These are phyloP conservation scores for Eretmochelys imbricata DNA, from an alignment of 2,113 vertebrate genomes.

Conservation along the genomic window DNA sequence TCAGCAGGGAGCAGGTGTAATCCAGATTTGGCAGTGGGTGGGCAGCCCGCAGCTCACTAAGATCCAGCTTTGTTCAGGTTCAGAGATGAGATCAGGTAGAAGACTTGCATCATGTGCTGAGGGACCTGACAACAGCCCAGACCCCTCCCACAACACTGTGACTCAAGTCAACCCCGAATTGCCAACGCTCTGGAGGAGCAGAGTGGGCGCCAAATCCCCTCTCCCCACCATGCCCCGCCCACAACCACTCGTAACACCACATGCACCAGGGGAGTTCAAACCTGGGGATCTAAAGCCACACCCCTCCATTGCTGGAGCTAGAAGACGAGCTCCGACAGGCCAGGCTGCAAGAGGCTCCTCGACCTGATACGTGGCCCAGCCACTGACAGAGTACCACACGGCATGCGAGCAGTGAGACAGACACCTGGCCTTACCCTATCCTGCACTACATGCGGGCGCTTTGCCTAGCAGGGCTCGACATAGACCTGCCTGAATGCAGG, in stretches of 20 bases:
- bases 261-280: no score
- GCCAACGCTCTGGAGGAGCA: background rate
- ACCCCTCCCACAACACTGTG: background rate
- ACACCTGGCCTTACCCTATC: background rate
- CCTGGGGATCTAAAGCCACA: no score
- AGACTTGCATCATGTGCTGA: background rate
- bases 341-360: background rate
- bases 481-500: no score
- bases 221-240: background rate
- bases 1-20: background rate
- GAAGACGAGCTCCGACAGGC: no score
- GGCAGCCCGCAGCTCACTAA: background rate
- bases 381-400: background rate
- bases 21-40: background rate
- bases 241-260: background rate
- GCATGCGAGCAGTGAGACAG: background rate
- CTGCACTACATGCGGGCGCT: background rate
- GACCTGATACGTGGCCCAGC: background rate
- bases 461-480: no score
- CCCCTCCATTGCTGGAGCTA: no score
- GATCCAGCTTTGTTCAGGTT: background rate
- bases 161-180: background rate
- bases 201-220: background rate
- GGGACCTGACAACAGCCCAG: background rate
- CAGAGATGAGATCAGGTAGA: background rate